Conservation (phyloP, 2,113 vertebrate genomes). For the Platanista minor region DNA sequence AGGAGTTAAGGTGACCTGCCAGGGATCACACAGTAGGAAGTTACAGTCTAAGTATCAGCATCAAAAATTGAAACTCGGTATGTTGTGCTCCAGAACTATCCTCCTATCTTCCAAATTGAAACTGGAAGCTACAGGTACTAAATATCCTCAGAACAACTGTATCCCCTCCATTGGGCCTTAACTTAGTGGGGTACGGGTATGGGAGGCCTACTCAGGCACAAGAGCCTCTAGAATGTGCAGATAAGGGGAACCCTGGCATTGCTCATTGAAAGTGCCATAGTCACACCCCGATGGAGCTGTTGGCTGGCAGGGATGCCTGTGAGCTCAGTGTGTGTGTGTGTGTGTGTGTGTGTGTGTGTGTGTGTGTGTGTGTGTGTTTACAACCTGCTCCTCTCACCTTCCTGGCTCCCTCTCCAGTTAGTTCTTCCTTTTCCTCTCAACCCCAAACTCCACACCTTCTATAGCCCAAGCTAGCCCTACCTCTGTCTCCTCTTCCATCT, state of each 20-base stretch:
- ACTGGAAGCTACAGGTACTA: not conserved
- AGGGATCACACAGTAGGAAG: not conserved
- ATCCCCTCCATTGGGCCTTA: not conserved
- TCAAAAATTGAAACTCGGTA: not conserved
- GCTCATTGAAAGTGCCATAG: not conserved
- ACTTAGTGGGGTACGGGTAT: too few species aligned
- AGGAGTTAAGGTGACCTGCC: not conserved
- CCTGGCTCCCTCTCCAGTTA: not conserved
- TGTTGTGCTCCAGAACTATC: not conserved
- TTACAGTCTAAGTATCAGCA: not conserved
- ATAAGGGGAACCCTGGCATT: too few species aligned
- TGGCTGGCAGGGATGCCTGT: not conserved
- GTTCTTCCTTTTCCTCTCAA: too few species aligned
- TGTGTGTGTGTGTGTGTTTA: accelerated
- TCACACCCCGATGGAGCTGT: not conserved
- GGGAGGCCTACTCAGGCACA: not conserved
- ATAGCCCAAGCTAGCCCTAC: too few species aligned
- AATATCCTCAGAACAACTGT: not conserved
- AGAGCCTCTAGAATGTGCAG: not conserved
- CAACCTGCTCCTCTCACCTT: too few species aligned
- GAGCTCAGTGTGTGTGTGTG: not conserved
- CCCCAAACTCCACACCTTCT: accelerated
- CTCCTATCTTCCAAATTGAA: not conserved
- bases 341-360: too few species aligned
- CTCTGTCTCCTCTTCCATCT: too few species aligned